Base-by-base conservation (phyloP, 2,888 invertebrate genomes). In the Notocelia uddmanniana region DNA sequence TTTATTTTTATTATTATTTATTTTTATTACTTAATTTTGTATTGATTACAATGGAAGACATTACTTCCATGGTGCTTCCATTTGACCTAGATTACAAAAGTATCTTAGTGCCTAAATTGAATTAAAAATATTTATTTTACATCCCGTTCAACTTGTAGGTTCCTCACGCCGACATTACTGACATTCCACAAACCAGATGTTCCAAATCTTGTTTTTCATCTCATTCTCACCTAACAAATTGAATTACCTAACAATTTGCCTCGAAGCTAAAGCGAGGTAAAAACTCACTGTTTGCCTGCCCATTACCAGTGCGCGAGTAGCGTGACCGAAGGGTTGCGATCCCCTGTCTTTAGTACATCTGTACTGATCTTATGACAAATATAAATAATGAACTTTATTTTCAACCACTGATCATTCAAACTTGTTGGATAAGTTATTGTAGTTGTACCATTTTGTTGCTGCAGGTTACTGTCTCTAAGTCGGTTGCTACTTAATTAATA, bases 321-420 rank as follows among this genome's bases (percentile, higher is more conserved):
- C 92, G 89, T 86, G 83, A 92, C 92, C 85, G 86, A 86, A 88
- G 89, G 91, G 90, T 88, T 90, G 87, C 79, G 84, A 81, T 84
- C 86, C 87, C 84, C 60, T 71, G 71, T 54, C 71, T 60, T 59
- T 82, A 78, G 76, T 74, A 78, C 74, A 69, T 72, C 74, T 76
- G 72, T 73, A 73, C 76, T 77, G 73, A 77, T 76, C 73, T 76
- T 68, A 37, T 48, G 19, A 59, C 59, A 18, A 19, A 45, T 37
- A 60, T 23, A 18, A 45, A 76, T 68, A 68, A 41, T 73, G 15
- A 15, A 70, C 74, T 68, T 57, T 75, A 73, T 59, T 0, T 0
- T 6, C 0, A 2, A 10, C 0, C 0, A 0, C 2, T 1, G 62
- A 75, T 63, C 63, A 71, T 74, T 59, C 0, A 0, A 3, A 11